Base-by-base conservation (phyloP, 2,113 vertebrate genomes). In the Syrmaticus mikado region DNA sequence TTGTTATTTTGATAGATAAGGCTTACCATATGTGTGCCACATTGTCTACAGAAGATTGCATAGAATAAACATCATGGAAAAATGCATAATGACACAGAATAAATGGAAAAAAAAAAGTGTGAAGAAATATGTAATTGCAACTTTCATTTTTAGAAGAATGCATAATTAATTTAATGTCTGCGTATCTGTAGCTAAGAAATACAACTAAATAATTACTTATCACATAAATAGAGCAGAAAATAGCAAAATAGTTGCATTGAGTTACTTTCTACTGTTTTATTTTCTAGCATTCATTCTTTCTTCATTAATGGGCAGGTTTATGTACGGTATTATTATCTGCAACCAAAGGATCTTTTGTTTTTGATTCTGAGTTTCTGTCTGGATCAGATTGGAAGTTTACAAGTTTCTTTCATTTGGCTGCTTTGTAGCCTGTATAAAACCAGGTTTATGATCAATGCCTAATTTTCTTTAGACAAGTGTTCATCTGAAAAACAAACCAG, bases 181-280 rank as follows among this genome's bases (percentile, higher is more conserved):
- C 27, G 87, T 8, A 8, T 88, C 82, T 96, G 70, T 73, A 86
- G 68, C 81, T 87, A 84, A 90, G 81, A 93, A 92, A 79, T 55
- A 40, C 45, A 95, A 83, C 46, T 79, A 60, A 94, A 32, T 65
- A 94, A 83, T 89, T 89, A 52, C 55, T 66, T 18, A 43, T 45
- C 24, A 3, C 32, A 34, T 78, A 78, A 93, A 46, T 19, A 82
- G 32, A 43, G 71, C 38, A 79, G 88, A 61, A 97, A 60, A 79
- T 86, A 90, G 11, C 53, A 88, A 83, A 67, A 41, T 45, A 72
- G 46, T 41, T 95, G 32, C 38, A 77, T 19, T 67, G 38, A 60
- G 4, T 57, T 52, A n/a, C 36, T n/a, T 88, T 13, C 48, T 93
- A 16, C n/a, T 81, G 84, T 24, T 85, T 62, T 20, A 25, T 88